Conservation (phyloP, 2,888 invertebrate species). For the Caenorhabditis wallacei region DNA sequence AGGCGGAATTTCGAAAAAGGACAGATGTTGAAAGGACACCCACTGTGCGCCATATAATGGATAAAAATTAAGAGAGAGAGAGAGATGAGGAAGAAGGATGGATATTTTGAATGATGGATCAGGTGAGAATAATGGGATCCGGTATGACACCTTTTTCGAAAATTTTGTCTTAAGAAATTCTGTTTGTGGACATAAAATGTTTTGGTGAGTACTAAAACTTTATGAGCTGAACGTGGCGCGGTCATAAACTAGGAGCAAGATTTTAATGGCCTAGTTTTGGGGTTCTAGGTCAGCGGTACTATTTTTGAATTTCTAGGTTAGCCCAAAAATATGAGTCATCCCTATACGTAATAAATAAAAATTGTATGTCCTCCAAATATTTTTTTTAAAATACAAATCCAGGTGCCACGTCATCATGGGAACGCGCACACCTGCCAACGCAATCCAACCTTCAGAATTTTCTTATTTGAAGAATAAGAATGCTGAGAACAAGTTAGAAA, state of each 20-base stretch:
- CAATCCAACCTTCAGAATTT: neutral
- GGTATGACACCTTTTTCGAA: constrained; percentile 2
- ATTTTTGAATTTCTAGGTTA: too few species aligned
- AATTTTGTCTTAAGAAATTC: neutral
- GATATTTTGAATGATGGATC: neutral
- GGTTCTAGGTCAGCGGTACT: neutral
- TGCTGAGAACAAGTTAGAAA: neutral
- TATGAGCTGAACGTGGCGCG: constrained; percentile 8
- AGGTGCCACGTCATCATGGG: neutral
- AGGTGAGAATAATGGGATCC: neutral
- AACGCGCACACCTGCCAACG: neutral
- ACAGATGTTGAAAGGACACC: constrained; percentile 51
- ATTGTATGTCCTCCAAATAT: neutral
- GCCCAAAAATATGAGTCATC: neutral
- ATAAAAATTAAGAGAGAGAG: too few species aligned
- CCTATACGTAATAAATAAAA: neutral
- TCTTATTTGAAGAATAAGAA: neutral
- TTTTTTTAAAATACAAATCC: neutral
- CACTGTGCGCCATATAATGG: constrained; percentile 41
- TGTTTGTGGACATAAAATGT: constrained; percentile 7
- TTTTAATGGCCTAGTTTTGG: neutral
- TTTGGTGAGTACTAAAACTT: constrained; percentile 14
- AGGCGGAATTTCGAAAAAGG: constrained; percentile 30
- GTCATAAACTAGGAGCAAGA: constrained; percentile 2
- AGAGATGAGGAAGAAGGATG: neutral